Percentiles rank a stretch among this genome's conserved stretches.
phyloP scores from a whole-genome alignment of 1,140 invertebrate genomes.

The Sycophaga agraensis region DNA sequence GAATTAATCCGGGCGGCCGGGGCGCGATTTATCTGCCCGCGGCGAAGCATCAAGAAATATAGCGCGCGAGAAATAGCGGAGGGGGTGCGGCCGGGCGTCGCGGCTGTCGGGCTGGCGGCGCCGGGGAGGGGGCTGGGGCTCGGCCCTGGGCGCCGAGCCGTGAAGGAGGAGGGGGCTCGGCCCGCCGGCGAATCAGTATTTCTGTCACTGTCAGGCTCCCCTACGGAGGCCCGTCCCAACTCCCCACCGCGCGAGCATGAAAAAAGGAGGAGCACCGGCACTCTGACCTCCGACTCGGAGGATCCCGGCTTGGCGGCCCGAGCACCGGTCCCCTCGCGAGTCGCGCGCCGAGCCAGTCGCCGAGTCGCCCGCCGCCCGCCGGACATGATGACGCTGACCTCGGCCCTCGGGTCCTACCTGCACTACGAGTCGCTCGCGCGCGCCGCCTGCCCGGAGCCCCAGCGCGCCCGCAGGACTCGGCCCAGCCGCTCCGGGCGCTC shows the following conservation, averaged over 20 bases:
- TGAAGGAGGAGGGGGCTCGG: constrained; percentile 9
- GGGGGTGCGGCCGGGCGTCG: background rate
- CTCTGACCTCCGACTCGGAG: constrained; percentile 47
- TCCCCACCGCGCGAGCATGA: no score
- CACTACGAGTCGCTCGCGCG: constrained; percentile 48
- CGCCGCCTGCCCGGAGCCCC: constrained; percentile 38
- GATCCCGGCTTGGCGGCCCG: constrained; percentile 36
- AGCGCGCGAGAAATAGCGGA: background rate
- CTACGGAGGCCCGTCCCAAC: no score
- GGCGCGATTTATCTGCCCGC: constrained; percentile 4
- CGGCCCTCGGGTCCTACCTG: constrained; percentile 47
- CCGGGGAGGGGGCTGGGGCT: background rate
- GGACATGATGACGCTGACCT: constrained; percentile 58
- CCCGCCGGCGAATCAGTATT: constrained; percentile 23
- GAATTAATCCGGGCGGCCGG: constrained; percentile 16
- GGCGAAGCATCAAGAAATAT: constrained; percentile 11
- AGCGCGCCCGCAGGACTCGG: no score
- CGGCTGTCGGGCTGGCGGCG: background rate
- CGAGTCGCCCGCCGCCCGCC: background rate
- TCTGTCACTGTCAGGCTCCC: constrained; percentile 18
- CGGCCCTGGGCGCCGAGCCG: background rate
- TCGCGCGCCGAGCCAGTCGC: constrained; percentile 35
- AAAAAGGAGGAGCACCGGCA: constrained; percentile 28
- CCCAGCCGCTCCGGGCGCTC: no score
- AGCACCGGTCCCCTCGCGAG: constrained; percentile 15